These are phyloP conservation scores for Ellobium chinense DNA, from an alignment of 2,888 invertebrate species.

Conservation along the genomic window DNA sequence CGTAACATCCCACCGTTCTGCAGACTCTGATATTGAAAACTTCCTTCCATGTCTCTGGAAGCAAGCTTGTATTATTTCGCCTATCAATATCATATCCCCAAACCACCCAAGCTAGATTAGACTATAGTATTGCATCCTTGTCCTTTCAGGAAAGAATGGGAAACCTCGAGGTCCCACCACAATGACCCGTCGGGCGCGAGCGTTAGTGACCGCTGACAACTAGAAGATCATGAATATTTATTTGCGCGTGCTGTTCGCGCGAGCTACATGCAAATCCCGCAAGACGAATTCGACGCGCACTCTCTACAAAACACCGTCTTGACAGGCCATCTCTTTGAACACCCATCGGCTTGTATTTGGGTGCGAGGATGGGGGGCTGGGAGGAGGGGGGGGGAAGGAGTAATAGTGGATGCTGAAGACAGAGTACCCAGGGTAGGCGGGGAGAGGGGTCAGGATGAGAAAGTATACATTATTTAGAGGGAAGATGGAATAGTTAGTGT, in stretches of 20 bases:
- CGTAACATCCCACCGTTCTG: no score
- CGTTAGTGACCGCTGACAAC: background rate
- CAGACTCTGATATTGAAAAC: no score
- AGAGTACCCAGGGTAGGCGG: background rate
- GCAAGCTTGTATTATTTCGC: no score
- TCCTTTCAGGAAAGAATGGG: no score
- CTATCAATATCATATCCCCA: no score
- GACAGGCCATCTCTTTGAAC: background rate
- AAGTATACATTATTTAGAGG: background rate
- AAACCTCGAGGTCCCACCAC: no score
- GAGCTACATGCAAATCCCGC: constrained; percentile 16
- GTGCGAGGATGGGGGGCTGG: background rate
- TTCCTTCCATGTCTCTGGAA: no score
- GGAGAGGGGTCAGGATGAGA: background rate
- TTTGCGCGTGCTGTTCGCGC: constrained; percentile 14
- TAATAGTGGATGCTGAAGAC: background rate
- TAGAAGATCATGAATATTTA: constrained; percentile 15
- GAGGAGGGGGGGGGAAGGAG: background rate
- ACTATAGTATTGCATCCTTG: no score
- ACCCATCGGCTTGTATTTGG: background rate
- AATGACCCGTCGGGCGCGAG: no score
- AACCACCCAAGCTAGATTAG: no score
- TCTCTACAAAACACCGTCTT: background rate
- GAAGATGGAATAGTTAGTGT: no score
- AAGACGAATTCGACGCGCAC: background rate